phyloP scores from a whole-genome alignment of 2,888 invertebrate species.

The Polydrusus pterygomalis region DNA sequence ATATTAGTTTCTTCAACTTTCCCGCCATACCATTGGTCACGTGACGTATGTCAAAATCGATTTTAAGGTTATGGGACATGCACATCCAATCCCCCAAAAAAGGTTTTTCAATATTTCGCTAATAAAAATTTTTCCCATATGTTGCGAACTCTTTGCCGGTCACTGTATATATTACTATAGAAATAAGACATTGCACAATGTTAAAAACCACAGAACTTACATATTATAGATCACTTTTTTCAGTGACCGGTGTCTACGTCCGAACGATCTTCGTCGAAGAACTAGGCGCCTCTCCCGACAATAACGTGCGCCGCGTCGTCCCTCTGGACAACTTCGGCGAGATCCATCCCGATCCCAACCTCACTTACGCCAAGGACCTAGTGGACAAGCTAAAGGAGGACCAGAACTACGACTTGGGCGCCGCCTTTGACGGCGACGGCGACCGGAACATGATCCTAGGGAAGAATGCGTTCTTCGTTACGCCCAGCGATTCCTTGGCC shows the following conservation, averaged over 20 bases:
- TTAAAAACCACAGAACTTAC: too few species aligned
- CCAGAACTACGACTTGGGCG: slow-evolving; percentile 84
- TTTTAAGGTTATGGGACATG: too few species aligned
- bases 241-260: slow-evolving; percentile 98
- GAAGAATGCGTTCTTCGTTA: slow-evolving; percentile 96
- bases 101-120: too few species aligned
- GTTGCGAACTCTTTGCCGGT: too few species aligned
- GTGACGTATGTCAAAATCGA: too few species aligned
- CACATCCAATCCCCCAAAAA: too few species aligned
- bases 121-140: too few species aligned
- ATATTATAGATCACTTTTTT: too few species aligned
- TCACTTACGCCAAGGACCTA: slow-evolving; percentile 87
- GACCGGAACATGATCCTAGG: slow-evolving; percentile 98
- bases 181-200: too few species aligned
- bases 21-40: too few species aligned
- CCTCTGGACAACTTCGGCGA: slow-evolving; percentile 97
- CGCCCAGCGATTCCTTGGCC: slow-evolving; percentile 97
- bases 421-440: slow-evolving; percentile 99
- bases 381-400: slow-evolving; percentile 79
- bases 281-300: slow-evolving; percentile 83
- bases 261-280: slow-evolving; percentile 90
- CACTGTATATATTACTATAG: too few species aligned
- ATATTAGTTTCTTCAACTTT: too few species aligned
- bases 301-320: slow-evolving; percentile 81
- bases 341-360: slow-evolving; percentile 97